Conservation (phyloP, 30 jellyfish, hydroid and myxozoan species). For the Hydractinia symbiolongicarpus region DNA sequence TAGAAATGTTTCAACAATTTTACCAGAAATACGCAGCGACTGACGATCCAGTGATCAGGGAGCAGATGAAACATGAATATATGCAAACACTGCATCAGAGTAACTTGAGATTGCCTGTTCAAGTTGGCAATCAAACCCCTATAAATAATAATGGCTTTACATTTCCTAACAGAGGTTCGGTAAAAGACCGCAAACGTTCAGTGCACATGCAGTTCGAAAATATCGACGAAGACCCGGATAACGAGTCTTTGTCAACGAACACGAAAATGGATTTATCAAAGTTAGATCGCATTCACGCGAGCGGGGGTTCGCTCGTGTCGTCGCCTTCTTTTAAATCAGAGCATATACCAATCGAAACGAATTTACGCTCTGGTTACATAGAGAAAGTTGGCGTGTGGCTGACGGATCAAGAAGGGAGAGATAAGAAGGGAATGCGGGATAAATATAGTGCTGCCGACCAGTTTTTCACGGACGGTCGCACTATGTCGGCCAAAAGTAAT, state of each 20-base stretch:
- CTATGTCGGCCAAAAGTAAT: conserved; percentile 24
- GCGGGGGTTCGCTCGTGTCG: conserved; percentile 13
- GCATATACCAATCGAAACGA: conserved; percentile 25
- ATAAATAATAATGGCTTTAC: neutral
- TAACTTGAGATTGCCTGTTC: conserved; percentile 24
- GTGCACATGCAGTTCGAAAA: conserved; percentile 30
- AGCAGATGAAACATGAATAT: conserved; percentile 16
- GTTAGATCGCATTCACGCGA: conserved; percentile 14
- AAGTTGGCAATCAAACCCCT: conserved; percentile 11
- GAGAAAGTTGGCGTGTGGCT: conserved; percentile 98
- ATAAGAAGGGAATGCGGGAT: neutral
- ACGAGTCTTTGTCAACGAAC: conserved; percentile 23
- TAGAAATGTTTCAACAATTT: conserved; percentile 8
- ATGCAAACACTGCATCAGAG: neutral
- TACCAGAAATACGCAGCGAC: conserved; percentile 17
- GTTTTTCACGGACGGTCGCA: conserved; percentile 8
- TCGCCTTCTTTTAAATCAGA: conserved; percentile 7
- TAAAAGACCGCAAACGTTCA: conserved; percentile 15
- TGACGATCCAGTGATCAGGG: conserved; percentile 22
- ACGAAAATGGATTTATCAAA: neutral
- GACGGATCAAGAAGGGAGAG: conserved; percentile 56
- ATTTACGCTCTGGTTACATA: conserved; percentile 24
- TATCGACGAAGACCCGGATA: conserved; percentile 38
- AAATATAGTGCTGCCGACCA: conserved; percentile 12
- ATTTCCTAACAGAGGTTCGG: neutral